Evolutionary conservation across 2,888 invertebrate genomes (phyloP), one percentile per base, ranked within the genome.

Genomic region (Drosophila percnosoma): DNA sequence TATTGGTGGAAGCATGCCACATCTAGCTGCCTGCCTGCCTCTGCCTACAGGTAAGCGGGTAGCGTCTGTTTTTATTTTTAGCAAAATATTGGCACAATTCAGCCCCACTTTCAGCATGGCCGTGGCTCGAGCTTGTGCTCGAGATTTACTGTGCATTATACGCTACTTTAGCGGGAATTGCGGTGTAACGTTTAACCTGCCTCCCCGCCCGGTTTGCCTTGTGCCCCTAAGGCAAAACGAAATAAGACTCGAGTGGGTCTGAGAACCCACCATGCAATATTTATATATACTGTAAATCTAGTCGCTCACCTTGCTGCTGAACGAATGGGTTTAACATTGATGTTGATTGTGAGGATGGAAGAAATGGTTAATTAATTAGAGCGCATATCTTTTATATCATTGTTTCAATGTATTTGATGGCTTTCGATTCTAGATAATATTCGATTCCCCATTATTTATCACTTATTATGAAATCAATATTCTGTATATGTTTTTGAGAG

Each of bases 41-140:
- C n/a, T 33, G 59, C 59, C 52, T 68, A 51, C 62, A 79, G 72
- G 65, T 71, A 53, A 52, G 60, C 60, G 62, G 74, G 59, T 65
- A 79, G 73, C 82, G 77, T 87, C 83, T 87, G 87, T 66, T 89
- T 83, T 85, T 89, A 89, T 87, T 85, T 89, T 83, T 74, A 76
- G 79, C 40, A 85, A 87, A 89, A 89, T 87, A 87, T 87, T 87
- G 89, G 85, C 82, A 85, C 76, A 82, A 75, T 73, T 63, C 60
- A 40, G 67, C 36, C 60, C 52, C 64, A 51, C 45, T 51, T 59
- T 57, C 38, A 40, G 55, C 51, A 60, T 61, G 63, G 61, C 57
- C 61, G 27, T 31, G 24, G 73, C 53, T 73, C 61, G 64, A 61
- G 67, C 71, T 64, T 72, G 40, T 68, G 61, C 73, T 63, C 55